Base-by-base conservation (phyloP, 2,797 vertebrate genomes). In the Helostoma temminkii region DNA sequence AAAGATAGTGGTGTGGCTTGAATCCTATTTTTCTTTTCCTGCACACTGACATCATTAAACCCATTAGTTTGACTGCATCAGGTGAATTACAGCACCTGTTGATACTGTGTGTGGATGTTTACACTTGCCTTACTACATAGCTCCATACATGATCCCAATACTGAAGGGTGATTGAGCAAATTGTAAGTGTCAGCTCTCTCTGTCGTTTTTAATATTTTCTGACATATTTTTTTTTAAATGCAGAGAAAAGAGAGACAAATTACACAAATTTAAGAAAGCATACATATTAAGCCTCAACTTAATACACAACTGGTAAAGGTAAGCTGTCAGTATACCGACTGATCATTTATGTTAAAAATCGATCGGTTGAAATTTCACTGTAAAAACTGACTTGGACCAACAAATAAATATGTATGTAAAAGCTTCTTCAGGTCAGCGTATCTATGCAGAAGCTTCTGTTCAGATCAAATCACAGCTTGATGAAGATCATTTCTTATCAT, bases 51-150 rank as follows among this genome's bases (percentile, higher is more conserved):
- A 67, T 53, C 4, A 19, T 43, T 55, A 24, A 67, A 66, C 41
- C 24, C 5, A 21, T 67, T 56, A 43, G 41, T 57, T 66, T 22
- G 45, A n/a, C 36, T 36, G 30, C 72, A 81, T 76, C 66, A 75
- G 61, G 57, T 78, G 54, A 71, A 54, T 55, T 49, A 71, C 21
- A n/a, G 10, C 61, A 81, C 71, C 53, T 89, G 77, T 82, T 81
- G 71, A 49, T 48, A 45, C 25, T 12, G 19, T 53, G 22, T 12
- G 54, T 36, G 9, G 41, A 73, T n/a, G n/a, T n/a, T n/a, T n/a
- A n/a, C n/a, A n/a, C n/a, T n/a, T n/a, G n/a, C n/a, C n/a, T n/a
- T n/a, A n/a, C n/a, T n/a, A n/a, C n/a, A n/a, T n/a, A n/a, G n/a
- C n/a, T n/a, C n/a, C n/a, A n/a, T n/a, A n/a, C n/a, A n/a, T n/a